These are phyloP conservation scores for Gobius niger DNA, from an alignment of 2,113 vertebrate species.

Conservation along the genomic window DNA sequence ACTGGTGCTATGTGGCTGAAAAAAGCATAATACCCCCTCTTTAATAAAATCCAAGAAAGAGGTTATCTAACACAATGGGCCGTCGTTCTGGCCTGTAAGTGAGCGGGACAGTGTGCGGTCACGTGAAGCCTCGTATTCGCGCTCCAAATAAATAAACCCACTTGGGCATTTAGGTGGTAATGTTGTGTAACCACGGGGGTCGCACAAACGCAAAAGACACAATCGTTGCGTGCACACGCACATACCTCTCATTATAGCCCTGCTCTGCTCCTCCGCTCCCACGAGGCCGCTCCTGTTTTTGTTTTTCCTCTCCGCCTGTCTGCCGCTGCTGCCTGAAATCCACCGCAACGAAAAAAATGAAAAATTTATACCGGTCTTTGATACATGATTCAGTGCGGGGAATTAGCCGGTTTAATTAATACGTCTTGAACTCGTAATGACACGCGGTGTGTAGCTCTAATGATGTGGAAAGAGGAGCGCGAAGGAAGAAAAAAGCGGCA, in stretches of 20 bases:
- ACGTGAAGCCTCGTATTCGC: constrained; percentile 8
- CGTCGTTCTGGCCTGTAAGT: background rate
- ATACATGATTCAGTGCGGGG: constrained; percentile 16
- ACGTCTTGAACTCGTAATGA: constrained; percentile 20
- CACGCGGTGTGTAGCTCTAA: background rate
- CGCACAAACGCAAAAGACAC: constrained; percentile 4
- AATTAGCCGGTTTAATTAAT: constrained; percentile 21
- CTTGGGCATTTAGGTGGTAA: constrained; percentile 49
- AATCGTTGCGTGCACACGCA: background rate
- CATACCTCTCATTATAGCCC: constrained; percentile 19
- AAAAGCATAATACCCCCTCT: too few relatives aligned
- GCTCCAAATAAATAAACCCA: constrained; percentile 41
- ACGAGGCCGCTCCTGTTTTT: constrained; percentile 44
- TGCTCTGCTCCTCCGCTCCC: constrained; percentile 30
- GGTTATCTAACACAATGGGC: background rate
- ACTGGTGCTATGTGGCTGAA: too few relatives aligned
- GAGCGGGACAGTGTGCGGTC: background rate
- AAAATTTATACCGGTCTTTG: constrained; percentile 46
- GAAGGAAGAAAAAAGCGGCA: background rate
- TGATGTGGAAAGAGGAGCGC: background rate
- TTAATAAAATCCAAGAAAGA: too few relatives aligned
- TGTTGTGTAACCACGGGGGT: constrained; percentile 10
- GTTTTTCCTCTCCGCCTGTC: constrained; percentile 36
- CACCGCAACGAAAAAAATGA: constrained; percentile 40
- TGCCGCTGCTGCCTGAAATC: constrained; percentile 20